Base-by-base conservation (phyloP, 30 jellyfish, hydroid and myxozoan genomes). In the Chironex yamaguchii region DNA sequence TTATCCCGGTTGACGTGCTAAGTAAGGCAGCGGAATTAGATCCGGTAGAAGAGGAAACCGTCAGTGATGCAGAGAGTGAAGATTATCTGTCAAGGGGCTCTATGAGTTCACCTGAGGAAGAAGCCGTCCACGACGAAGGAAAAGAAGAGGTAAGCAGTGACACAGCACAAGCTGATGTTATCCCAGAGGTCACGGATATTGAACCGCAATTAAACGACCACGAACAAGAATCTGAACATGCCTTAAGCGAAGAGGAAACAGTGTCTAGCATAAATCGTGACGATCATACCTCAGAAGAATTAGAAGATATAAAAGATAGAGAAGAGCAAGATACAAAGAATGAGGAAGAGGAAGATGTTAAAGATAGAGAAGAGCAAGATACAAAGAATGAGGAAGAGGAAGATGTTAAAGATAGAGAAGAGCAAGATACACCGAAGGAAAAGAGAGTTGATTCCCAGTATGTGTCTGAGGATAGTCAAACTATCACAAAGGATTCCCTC, bases 251-350 rank as follows among this genome's bases (percentile, higher is more conserved):
- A n/a, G n/a, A 85, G 28, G 83, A 71, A 72, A 71, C 95, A 24
- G 72, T 85, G 33, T 79, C 63, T 20, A 68, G 36, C 29, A 27
- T 84, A 2, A 81, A 31, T 14, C 71, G 85, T 53, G 83, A 77
- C 30, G 96, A 34, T 29, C 48, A 85, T 71, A 58, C 49, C 24
- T 68, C 91, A 4, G 81, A 42, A 23, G 71, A 28, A 6, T 42
- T 14, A 3, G 96, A 88, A 34, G 62, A 78, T 49, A 91, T 35
- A 50, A 85, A 48, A 0, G 85, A 50, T 6, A 54, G 82, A 25
- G 88, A 62, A 1, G 85, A 50, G 11, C 33, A 52, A 31, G 89
- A 71, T 0, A 77, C 74, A 12, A 76, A 28, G 14, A 90, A 54
- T 22, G 96, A 87, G 6, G 86, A 3, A 29, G 92, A 66, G 30